Conservation (phyloP, 2,113 vertebrate species). For the Labrus mixtus region DNA sequence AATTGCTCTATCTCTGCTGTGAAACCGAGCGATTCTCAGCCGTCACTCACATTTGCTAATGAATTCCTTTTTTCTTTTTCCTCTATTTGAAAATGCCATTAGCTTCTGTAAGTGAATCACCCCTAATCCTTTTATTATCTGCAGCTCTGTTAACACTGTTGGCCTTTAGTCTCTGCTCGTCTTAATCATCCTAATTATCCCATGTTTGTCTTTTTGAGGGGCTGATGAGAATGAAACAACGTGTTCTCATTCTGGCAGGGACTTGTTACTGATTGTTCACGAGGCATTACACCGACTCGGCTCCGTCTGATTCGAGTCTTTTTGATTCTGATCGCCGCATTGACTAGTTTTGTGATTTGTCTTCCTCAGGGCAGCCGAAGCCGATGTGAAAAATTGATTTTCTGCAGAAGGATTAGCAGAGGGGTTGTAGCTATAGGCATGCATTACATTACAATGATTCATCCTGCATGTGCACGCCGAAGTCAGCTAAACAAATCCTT, state of each 20-base stretch:
- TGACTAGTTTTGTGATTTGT: slow-evolving; percentile 60
- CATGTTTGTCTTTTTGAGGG: slow-evolving; percentile 59
- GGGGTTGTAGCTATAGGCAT: slow-evolving; percentile 59
- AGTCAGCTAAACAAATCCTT: slow-evolving; percentile 46
- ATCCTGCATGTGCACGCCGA: slow-evolving; percentile 38
- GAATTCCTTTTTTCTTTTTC: slow-evolving; percentile 43
- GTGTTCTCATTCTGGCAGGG: slow-evolving; percentile 35
- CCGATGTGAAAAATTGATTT: slow-evolving; percentile 72
- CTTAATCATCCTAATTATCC: slow-evolving; percentile 66
- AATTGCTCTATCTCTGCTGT: not conserved
- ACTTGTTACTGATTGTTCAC: slow-evolving; percentile 37
- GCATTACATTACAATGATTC: slow-evolving; percentile 64
- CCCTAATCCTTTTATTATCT: slow-evolving; percentile 63
- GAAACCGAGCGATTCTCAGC: not conserved
- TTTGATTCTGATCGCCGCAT: slow-evolving; percentile 57
- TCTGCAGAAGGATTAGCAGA: slow-evolving; percentile 65
- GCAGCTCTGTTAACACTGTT: slow-evolving; percentile 57
- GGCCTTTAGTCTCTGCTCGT: slow-evolving; percentile 63
- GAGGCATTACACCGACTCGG: slow-evolving; percentile 12
- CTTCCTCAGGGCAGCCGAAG: slow-evolving; percentile 53
- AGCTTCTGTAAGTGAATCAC: slow-evolving; percentile 59
- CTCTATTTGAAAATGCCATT: slow-evolving; percentile 50
- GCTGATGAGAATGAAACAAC: slow-evolving; percentile 46
- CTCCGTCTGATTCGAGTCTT: slow-evolving; percentile 45
- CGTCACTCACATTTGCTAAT: slow-evolving; percentile 56